phyloP scores from a whole-genome alignment of 1,140 invertebrate genomes.

The Sinonovacula constricta region DNA sequence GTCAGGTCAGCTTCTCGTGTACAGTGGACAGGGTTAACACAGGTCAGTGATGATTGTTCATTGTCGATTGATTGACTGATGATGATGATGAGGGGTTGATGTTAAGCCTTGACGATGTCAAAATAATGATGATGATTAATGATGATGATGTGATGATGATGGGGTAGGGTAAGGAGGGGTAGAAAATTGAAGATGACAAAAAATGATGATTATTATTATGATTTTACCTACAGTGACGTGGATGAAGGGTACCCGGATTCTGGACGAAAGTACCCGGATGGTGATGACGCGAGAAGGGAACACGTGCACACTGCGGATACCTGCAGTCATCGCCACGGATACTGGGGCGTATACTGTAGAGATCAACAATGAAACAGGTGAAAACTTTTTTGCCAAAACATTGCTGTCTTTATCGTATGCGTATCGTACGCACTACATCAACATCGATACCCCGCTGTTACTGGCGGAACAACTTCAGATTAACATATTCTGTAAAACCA shows the following conservation, averaged over 20 bases:
- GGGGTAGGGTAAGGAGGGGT: too few relatives aligned
- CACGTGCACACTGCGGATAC: conserved; percentile 86
- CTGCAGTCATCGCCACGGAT: conserved; percentile 87
- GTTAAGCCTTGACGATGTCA: too few relatives aligned
- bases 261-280: conserved; percentile 87
- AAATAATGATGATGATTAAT: too few relatives aligned
- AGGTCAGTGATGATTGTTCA: conserved; percentile 79
- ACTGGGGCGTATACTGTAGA: conserved; percentile 93
- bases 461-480: background rate
- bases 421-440: background rate
- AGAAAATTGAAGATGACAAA: too few relatives aligned
- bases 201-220: too few relatives aligned
- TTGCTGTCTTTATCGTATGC: background rate
- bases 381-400: too few relatives aligned
- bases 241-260: conserved; percentile 92
- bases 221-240: conserved; percentile 85
- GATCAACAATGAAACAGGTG: conserved; percentile 80
- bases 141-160: too few relatives aligned
- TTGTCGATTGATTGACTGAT: background rate
- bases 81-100: background rate
- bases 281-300: conserved; percentile 87
- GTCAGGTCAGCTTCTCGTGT: conserved; percentile 88
- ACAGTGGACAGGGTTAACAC: conserved; percentile 86
- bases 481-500: background rate
- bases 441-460: background rate